Conservation (phyloP, 2,888 invertebrate genomes). For the Allolobophora icterica region DNA sequence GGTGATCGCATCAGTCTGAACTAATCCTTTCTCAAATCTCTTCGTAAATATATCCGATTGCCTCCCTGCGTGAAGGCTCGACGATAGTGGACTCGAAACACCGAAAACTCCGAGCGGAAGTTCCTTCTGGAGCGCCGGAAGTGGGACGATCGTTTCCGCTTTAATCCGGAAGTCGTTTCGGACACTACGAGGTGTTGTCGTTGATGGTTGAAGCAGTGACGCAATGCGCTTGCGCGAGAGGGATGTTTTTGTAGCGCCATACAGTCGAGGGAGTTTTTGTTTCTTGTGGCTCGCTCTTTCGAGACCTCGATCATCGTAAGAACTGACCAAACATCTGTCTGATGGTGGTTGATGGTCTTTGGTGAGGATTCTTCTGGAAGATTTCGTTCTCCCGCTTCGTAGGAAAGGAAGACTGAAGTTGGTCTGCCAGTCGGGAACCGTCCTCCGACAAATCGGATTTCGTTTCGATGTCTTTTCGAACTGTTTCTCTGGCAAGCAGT, state of each 20-base stretch:
- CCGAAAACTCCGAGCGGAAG: neutral
- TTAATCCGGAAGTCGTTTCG: neutral
- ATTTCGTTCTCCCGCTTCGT: neutral
- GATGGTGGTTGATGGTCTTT: neutral
- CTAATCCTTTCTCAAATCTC: too few relatives aligned
- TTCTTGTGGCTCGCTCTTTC: neutral
- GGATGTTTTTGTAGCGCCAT: neutral
- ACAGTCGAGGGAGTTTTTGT: neutral
- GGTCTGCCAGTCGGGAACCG: neutral
- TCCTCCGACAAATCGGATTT: neutral
- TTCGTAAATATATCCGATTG: too few relatives aligned
- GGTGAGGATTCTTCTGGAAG: neutral
- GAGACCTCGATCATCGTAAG: neutral
- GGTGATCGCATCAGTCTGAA: too few relatives aligned
- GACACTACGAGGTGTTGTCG: neutral
- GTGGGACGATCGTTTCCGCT: neutral
- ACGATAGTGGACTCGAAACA: neutral
- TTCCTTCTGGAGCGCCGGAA: neutral
- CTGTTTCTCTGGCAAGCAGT: neutral
- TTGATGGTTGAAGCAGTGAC: neutral
- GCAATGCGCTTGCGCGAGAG: neutral
- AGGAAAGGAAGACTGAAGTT: neutral
- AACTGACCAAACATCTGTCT: neutral
- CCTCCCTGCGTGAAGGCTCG: neutral
- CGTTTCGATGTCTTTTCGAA: neutral